Percentiles rank a stretch among this genome's conserved stretches.
Evolutionary conservation across 1,140 invertebrate genomes (phyloP).

Genomic region (Tetragonula clypearis): DNA sequence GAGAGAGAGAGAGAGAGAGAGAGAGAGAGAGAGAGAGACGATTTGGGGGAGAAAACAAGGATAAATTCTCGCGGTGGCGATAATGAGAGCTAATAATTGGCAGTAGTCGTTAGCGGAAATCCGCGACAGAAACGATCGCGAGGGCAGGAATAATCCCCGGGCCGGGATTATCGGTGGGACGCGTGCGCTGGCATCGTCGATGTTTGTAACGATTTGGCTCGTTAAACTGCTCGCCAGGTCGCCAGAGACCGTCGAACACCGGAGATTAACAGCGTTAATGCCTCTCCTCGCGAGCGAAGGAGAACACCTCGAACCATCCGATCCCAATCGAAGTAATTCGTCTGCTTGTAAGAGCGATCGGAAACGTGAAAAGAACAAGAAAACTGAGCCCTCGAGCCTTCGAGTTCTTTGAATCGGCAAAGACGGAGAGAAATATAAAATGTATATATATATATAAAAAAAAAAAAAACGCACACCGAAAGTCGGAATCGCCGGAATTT

Average conservation of each 20-base stretch:
- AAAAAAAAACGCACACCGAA: too few species aligned
- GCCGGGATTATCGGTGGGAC: neutral
- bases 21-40: neutral
- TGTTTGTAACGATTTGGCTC: slow-evolving; percentile 8
- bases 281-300: too few species aligned
- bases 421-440: too few species aligned
- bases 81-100: slow-evolving; percentile 63
- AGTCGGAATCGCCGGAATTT: too few species aligned
- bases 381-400: too few species aligned
- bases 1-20: too few species aligned
- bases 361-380: too few species aligned
- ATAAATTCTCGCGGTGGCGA: slow-evolving; percentile 59
- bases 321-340: too few species aligned
- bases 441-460: too few species aligned
- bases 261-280: slow-evolving; percentile 1
- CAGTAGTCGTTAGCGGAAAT: slow-evolving; percentile 58
- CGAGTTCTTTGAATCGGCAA: too few species aligned
- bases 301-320: too few species aligned
- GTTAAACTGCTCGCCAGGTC: slow-evolving; percentile 23
- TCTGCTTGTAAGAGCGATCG: too few species aligned
- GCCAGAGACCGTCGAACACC: slow-evolving; percentile 13
- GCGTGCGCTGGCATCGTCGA: neutral
- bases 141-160: slow-evolving; percentile 36
- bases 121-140: slow-evolving; percentile 49
- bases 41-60: slow-evolving; percentile 44